These are phyloP conservation scores for Ceratosolen solmsi DNA, from an alignment of 1,140 invertebrate species.

Conservation along the genomic window DNA sequence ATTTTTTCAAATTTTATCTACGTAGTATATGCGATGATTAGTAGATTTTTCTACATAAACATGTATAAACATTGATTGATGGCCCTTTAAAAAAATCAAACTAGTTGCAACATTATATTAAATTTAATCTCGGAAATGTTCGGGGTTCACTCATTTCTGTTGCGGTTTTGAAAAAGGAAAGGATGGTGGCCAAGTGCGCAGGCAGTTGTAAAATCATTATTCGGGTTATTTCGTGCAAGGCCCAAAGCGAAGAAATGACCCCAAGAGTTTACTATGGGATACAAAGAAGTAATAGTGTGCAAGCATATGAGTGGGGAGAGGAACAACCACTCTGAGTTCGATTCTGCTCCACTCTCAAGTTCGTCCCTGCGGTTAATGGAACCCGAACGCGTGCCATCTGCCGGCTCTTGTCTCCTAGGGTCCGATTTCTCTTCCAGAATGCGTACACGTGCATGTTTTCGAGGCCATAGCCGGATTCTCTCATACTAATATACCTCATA, in stretches of 20 bases:
- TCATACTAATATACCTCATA: not conserved
- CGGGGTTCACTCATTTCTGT: not conserved
- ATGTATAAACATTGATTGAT: too few species aligned
- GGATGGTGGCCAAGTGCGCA: not conserved
- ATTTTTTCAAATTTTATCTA: too few species aligned
- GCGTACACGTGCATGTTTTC: not conserved
- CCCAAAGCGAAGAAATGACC: not conserved
- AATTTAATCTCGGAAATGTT: not conserved
- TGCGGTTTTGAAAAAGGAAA: not conserved
- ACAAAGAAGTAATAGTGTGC: conserved; percentile 14
- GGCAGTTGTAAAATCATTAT: conserved; percentile 9
- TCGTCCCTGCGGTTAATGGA: not conserved
- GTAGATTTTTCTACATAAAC: too few species aligned
- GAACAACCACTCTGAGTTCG: not conserved
- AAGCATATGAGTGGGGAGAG: too few species aligned
- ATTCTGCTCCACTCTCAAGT: not conserved
- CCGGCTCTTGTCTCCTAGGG: conserved; percentile 28
- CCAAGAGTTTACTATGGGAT: not conserved
- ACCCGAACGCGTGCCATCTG: conserved; percentile 57
- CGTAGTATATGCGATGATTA: too few species aligned
- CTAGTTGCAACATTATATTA: not conserved
- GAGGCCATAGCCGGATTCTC: not conserved
- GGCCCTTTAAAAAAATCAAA: too few species aligned
- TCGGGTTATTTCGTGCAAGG: too few species aligned
- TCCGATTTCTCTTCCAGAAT: conserved; percentile 16